Percentiles rank a stretch among this genome's conserved stretches.
phyloP scores from a whole-genome alignment of 2,113 vertebrate genomes.

The Oophaga pumilio region DNA sequence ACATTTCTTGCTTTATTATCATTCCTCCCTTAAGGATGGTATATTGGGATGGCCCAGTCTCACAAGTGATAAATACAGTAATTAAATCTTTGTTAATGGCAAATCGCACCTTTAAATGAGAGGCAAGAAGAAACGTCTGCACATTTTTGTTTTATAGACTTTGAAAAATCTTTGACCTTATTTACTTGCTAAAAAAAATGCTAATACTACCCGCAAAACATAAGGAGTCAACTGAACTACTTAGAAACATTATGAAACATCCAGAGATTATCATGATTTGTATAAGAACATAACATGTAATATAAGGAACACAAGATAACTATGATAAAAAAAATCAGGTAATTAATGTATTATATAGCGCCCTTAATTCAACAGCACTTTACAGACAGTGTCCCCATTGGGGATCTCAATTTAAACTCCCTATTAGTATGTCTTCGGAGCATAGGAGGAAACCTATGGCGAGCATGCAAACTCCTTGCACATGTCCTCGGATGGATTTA shows the following conservation, averaged over 20 bases:
- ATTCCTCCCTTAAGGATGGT: slow-evolving; percentile 58
- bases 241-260: neutral
- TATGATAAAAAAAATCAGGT: neutral
- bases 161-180: slow-evolving; percentile 62
- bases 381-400: too few relatives aligned
- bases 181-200: slow-evolving; percentile 54
- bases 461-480: too few relatives aligned
- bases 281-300: neutral
- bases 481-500: too few relatives aligned
- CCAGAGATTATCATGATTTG: neutral
- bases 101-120: slow-evolving; percentile 57
- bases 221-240: neutral
- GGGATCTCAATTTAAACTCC: too few relatives aligned
- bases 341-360: too few relatives aligned
- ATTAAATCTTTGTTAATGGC: slow-evolving; percentile 65
- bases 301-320: neutral
- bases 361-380: too few relatives aligned
- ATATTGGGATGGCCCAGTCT: slow-evolving; percentile 62
- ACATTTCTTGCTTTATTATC: slow-evolving; percentile 65
- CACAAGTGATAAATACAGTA: slow-evolving; percentile 64
- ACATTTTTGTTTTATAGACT: slow-evolving; percentile 59
- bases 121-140: slow-evolving; percentile 58
- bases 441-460: too few relatives aligned
- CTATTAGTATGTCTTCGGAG: too few relatives aligned
- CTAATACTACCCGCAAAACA: neutral